Base-by-base conservation (phyloP, 2,113 vertebrate genomes). In the Crotalus helleri region DNA sequence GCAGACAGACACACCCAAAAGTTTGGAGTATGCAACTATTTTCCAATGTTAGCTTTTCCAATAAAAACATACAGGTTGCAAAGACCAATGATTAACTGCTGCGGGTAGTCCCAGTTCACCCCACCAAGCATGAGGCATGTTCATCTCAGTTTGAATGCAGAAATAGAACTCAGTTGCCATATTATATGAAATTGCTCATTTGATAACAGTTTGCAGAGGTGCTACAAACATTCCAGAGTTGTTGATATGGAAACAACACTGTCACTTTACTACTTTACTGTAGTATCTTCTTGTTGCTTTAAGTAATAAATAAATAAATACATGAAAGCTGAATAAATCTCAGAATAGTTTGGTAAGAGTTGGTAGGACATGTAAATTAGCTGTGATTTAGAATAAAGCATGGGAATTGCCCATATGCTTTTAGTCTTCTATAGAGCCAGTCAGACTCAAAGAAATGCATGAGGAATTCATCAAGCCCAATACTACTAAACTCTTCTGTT, bases 231-330 rank as follows among this genome's bases (percentile, higher is more conserved):
- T 93, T 24, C 11, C 24, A 55, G 1, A 59, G 9, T 2, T 12
- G 92, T 93, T 85, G 95, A 81, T 91, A 44, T 87, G 88, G 95
- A 23, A 94, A 94, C 95, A 33, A 95, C 88, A 92, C 93, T 95
- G 57, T 24, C 91, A 55, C 3, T 0, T 87, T 88, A 85, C 87
- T 81, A 13, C 2, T 29, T 59, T 86, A 6, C 15, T 3, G 54
- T 0, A 0, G 1, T n/a, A 26, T 54, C 49, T 64, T 6, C 0
- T 85, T 29, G 39, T 26, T 13, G 0, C 7, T 39, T n/a, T 87
- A 13, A 2, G 46, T 92, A 24, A 1, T 1, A 6, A 12, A 19
- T 88, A 10, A 91, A 86, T 64, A 21, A 57, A 23, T 58, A 23
- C 11, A 74, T n/a, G 1, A 26, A 54, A 26, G 81, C 2, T 58